A percentile compares a stretch with the other conserved stretches of the same genome.
Evolutionary conservation across 2,888 invertebrate genomes (phyloP).

Genomic region (Dynastes tityus): DNA sequence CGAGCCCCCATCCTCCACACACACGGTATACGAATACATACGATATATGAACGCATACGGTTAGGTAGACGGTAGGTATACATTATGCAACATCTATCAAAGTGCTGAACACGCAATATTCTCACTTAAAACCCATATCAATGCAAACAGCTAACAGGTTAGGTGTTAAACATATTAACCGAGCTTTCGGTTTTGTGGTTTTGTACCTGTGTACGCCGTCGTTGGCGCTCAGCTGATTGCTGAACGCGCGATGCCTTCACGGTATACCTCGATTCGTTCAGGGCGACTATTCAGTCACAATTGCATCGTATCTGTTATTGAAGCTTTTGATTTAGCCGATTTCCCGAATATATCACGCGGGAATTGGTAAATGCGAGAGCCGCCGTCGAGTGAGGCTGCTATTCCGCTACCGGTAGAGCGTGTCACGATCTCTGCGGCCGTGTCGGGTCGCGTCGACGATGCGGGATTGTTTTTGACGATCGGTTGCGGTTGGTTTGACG

Average conservation of each 20-base stretch:
- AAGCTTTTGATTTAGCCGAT: constrained; percentile 65
- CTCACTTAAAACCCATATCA: constrained; percentile 60
- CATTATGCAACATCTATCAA: constrained; percentile 47
- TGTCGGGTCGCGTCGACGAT: constrained; percentile 17
- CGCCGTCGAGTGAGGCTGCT: neutral
- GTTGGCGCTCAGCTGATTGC: neutral
- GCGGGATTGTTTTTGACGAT: constrained; percentile 26
- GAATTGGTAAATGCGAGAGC: constrained; percentile 2
- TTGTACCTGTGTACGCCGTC: constrained; percentile 58
- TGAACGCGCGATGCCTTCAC: neutral
- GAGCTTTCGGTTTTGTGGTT: constrained; percentile 65
- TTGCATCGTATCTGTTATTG: constrained; percentile 66
- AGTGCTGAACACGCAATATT: constrained; percentile 17
- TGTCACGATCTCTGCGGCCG: constrained; percentile 12
- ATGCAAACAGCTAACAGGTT: constrained; percentile 63
- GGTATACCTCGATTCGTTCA: constrained; percentile 21
- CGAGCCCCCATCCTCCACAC: neutral
- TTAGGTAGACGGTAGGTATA: constrained; percentile 14
- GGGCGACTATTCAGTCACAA: constrained; percentile 61
- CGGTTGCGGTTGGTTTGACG: constrained; percentile 30
- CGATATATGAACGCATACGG: constrained; percentile 15
- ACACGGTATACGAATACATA: neutral
- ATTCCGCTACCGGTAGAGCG: constrained; percentile 35
- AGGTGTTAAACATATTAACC: constrained; percentile 70
- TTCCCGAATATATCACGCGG: constrained; percentile 50